These are phyloP conservation scores for Oscheius sp. DNA, from an alignment of 2,888 invertebrate species.

Conservation along the genomic window DNA sequence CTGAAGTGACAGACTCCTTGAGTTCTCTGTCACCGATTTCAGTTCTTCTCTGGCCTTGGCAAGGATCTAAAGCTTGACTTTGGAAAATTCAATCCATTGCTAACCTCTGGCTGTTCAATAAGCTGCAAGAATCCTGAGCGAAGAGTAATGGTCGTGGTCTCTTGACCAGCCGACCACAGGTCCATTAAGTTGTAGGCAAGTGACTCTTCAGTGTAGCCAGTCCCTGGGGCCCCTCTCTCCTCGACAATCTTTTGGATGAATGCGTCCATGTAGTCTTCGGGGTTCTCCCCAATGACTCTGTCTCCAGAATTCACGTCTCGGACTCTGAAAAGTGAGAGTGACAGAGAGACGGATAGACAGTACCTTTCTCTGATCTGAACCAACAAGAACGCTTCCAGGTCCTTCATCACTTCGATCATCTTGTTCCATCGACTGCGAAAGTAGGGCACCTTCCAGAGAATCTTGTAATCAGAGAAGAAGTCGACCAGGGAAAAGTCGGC, in stretches of 20 bases:
- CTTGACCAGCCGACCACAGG: constrained; percentile 58
- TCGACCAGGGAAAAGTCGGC: not conserved
- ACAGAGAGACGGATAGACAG: too few relatives aligned
- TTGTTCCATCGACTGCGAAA: not conserved
- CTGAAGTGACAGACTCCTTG: not conserved
- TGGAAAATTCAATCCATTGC: not conserved
- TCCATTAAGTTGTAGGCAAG: constrained; percentile 27
- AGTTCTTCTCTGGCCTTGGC: not conserved
- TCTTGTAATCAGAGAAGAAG: not conserved
- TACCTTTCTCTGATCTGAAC: too few relatives aligned
- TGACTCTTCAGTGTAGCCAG: too few relatives aligned
- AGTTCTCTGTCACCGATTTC: not conserved
- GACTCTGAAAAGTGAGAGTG: too few relatives aligned
- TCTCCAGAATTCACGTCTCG: too few relatives aligned
- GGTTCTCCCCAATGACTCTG: too few relatives aligned
- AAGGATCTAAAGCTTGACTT: not conserved
- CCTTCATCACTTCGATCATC: not conserved
- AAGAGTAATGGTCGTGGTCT: constrained; percentile 54
- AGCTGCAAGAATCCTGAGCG: constrained; percentile 48
- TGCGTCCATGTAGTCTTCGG: too few relatives aligned
- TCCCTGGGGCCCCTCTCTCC: too few relatives aligned
- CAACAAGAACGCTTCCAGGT: too few relatives aligned
- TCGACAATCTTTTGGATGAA: too few relatives aligned
- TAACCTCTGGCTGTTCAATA: constrained; percentile 33
- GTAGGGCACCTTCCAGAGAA: not conserved